Evolutionary conservation across 2,888 invertebrate species (phyloP), one percentile per base, ranked within the genome.

Genomic region (Meiosimyza platycephala): DNA sequence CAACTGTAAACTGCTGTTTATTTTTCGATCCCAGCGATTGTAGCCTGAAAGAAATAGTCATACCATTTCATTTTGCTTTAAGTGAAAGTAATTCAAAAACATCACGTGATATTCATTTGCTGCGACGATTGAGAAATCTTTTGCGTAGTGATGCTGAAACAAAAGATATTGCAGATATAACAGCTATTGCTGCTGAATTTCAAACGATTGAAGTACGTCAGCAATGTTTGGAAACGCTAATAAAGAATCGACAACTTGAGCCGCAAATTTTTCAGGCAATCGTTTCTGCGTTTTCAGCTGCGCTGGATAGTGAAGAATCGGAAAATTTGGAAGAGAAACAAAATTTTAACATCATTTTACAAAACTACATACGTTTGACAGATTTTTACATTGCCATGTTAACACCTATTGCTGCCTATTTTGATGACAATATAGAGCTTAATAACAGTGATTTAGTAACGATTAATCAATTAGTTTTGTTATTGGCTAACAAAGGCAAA

Each of bases 61-160:
- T 98, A 79, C 98, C 98, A 33, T 98, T 97, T 85, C 97, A 97
- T 86, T 94, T 93, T 85, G 94, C 96, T 0, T 88, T 98, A 55
- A 94, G 94, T 84, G 96, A 94, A 78, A 94, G 93, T 83, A 95
- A 95, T 86, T 96, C 95, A 73, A 93, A 93, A 80, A 91, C 94
- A 80, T 94, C 96, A 0, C 91, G 95, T 79, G 98, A 98, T 86
- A 90, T 97, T 70, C 96, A 97, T 87, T 88, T 96, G 62, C 89
- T 97, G 74, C 92, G 95, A 82, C 93, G 94, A 78, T 86, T 95
- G 40, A 91, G 93, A 74, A 91, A 90, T 55, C 89, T 90, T 75
- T 85, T 95, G 16, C 92, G 90, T 66, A 15, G 7, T 1, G 88
- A 89, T 55, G 88, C 86, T 33, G 85, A 89, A 18, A 82, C 88